Base-by-base conservation (phyloP, 30 jellyfish, hydroid and myxozoan genomes). In the Cassiopea xamachana region DNA sequence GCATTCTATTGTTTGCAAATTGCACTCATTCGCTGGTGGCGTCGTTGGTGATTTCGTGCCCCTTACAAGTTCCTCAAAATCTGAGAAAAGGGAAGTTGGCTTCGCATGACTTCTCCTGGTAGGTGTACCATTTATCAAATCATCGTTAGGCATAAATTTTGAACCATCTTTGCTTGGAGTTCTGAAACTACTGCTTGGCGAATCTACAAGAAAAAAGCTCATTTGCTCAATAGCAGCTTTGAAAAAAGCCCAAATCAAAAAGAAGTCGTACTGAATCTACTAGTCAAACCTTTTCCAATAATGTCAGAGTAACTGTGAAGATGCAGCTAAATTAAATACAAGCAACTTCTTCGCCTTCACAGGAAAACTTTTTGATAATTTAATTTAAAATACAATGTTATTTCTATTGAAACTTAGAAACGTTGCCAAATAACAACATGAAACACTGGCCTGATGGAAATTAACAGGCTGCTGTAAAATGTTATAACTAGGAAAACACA, bases 141-240 rank as follows among this genome's bases (percentile, higher is more conserved):
- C 55, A 45, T 84, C 77, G 13, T 77, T 15, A 19, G 12, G 50
- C 6, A 3, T 62, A 7, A 44, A n/a, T 60, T 16, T 10, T 2
- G 50, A 7, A 83, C n/a, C 69, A 2, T 84, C 92, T 18, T 84
- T 84, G 46, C 48, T 71, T 55, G 75, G 92, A 1, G 85, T 51
- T 73, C 48, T 71, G 77, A 69, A 8, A 43, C 69, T 19, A 45
- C 69, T 45, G 62, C 48, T 82, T 68, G 83, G 73, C 60, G 83
- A 82, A 16, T 71, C 90, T 82, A 46, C 39, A 8, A 68, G 18
- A 68, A 50, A 39, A 72, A 43, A 73, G 39, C 39, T 27, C 39
- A 27, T 27, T 27, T 27, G 39, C 39, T 27, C 39, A 27, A 27
- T 27, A 27, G 39, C 39, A 27, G 39, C 39, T 27, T 27, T 27